These are phyloP conservation scores for Cygnus buccinator DNA, from an alignment of 2,113 vertebrate genomes.

Conservation along the genomic window DNA sequence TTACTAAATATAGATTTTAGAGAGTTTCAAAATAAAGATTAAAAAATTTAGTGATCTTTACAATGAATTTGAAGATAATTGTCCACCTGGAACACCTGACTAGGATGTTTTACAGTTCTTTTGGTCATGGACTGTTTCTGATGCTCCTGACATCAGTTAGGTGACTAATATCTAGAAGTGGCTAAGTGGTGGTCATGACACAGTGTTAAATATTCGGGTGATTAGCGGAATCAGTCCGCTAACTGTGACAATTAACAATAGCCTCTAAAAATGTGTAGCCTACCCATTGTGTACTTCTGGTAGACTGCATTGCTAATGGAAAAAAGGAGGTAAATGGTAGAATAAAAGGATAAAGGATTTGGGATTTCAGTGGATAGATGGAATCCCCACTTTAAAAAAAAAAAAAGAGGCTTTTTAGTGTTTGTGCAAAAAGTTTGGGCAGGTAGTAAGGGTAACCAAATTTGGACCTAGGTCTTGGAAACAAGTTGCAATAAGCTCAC, in stretches of 20 bases:
- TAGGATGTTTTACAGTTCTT: background rate
- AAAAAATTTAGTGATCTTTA: background rate
- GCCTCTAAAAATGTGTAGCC: background rate
- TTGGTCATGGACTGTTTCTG: background rate
- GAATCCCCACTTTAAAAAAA: too few relatives aligned
- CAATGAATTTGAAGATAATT: background rate
- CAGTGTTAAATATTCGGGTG: background rate
- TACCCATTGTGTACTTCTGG: background rate
- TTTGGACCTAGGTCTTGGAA: background rate
- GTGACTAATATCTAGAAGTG: background rate
- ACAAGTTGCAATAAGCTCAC: background rate
- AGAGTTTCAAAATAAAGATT: background rate
- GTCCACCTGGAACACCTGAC: background rate
- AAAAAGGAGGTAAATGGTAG: too few relatives aligned
- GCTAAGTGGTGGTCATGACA: background rate
- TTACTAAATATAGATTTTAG: background rate
- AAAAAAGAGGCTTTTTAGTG: too few relatives aligned
- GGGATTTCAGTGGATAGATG: too few relatives aligned
- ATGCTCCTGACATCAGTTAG: background rate
- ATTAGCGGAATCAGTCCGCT: background rate
- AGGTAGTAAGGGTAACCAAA: too few relatives aligned
- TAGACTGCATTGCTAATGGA: too few relatives aligned
- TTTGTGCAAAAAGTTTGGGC: too few relatives aligned
- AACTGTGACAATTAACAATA: background rate
- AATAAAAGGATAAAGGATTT: too few relatives aligned